phyloP scores from a whole-genome alignment of 2,888 invertebrate species.

The Heptascelio sp. region DNA sequence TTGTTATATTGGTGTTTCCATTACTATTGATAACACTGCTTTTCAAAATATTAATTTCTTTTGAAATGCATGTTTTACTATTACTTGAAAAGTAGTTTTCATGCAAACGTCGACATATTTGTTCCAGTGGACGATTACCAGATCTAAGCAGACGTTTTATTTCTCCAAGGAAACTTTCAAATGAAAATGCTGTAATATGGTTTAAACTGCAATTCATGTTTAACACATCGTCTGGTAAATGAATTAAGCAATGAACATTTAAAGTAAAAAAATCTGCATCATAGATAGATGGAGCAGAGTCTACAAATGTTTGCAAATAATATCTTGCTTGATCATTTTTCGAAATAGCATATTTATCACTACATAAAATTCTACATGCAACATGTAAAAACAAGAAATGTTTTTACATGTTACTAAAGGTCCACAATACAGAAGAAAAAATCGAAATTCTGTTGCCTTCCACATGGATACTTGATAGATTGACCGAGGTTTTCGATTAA shows the following conservation, averaged over 20 bases:
- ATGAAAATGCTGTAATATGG: conserved; percentile 19
- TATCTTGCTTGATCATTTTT: neutral
- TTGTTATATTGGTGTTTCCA: neutral
- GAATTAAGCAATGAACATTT: conserved; percentile 17
- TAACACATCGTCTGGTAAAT: conserved; percentile 20
- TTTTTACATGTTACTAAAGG: neutral
- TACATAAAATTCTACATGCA: neutral
- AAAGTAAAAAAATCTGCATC: conserved; percentile 5
- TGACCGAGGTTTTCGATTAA: neutral
- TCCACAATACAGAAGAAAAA: neutral
- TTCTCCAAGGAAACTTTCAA: conserved; percentile 26
- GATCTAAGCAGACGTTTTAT: conserved; percentile 12
- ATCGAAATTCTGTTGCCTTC: neutral
- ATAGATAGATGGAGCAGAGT: neutral
- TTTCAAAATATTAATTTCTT: neutral
- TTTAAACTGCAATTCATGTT: conserved; percentile 36
- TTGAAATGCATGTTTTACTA: neutral
- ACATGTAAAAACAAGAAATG: neutral
- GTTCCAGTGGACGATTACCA: neutral
- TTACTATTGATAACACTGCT: neutral
- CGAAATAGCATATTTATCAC: neutral
- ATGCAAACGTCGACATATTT: neutral
- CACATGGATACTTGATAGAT: neutral
- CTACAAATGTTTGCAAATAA: conserved; percentile 26
- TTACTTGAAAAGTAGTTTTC: neutral